Conservation (phyloP, 2,888 invertebrate genomes). For the Pardosa pseudoannulata region DNA sequence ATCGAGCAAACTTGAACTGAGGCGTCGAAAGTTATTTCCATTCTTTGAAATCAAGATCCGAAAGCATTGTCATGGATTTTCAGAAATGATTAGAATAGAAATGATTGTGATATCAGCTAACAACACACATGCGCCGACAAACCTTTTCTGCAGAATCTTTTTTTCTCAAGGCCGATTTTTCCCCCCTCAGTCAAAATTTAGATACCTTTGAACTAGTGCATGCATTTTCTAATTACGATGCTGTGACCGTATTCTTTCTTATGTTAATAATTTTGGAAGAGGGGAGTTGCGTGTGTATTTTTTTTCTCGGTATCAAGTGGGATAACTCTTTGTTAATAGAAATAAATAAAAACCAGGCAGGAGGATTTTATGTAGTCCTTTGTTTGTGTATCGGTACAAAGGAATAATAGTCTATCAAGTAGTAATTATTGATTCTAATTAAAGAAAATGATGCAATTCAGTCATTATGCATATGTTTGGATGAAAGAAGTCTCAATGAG, state of each 20-base stretch:
- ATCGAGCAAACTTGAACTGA: neutral
- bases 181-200: too few relatives aligned
- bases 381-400: neutral
- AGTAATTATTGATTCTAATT: neutral
- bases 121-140: neutral
- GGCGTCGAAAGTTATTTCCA: slow-evolving; percentile 6
- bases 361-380: neutral
- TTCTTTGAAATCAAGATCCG: slow-evolving; percentile 4
- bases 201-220: too few relatives aligned
- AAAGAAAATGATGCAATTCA: neutral
- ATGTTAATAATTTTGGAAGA: too few relatives aligned
- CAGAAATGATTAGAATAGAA: slow-evolving; percentile 4
- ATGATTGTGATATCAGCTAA: neutral
- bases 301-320: too few relatives aligned
- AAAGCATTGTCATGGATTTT: neutral
- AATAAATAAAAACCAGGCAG: neutral
- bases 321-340: neutral
- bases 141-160: neutral
- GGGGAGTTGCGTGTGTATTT: too few relatives aligned
- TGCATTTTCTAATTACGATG: too few relatives aligned
- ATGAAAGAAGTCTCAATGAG: neutral
- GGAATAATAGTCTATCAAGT: neutral
- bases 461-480: neutral
- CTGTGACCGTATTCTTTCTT: too few relatives aligned
- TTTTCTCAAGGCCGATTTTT: neutral